Base-by-base conservation (phyloP, 2,888 invertebrate species). In the Acleris holmiana region DNA sequence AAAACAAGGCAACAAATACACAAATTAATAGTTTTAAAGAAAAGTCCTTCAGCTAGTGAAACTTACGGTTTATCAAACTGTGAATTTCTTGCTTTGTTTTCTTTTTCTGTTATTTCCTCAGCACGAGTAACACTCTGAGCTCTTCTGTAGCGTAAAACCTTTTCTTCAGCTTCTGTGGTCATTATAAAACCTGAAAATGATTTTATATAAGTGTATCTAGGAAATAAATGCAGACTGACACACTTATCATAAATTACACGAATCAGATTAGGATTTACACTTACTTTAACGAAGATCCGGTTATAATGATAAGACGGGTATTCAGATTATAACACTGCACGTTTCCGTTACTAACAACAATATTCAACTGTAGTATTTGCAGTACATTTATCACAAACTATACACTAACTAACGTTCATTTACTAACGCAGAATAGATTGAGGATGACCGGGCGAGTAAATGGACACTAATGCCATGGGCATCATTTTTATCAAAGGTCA, bases 61-160 rank as follows among this genome's bases (percentile, higher is more conserved):
- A 94, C 96, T 95, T 92, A 98, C 98, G 98, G 97, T 91, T 95
- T 96, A 90, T 98, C 98, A 17, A 96, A 95, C 78, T 98, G 97
- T 21, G 94, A 94, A 84, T 94, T 95, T 69, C 98, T 93, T 54
- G 95, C 95, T 86, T 95, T 95, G 75, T 95, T 94, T 87, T 97
- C 97, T 73, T 96, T 95, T 76, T 95, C 95, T 69, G 95, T 94
- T 69, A 98, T 97, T 88, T 98, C 97, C 86, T 98, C 98, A 29
- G 98, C 98, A 69, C 96, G 94, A 6, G 97, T 97, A 41, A 97
- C 97, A 90, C 98, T 98, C 82, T 96, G 97, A 4, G 97, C 95
- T 76, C 97, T 93, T 76, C 97, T 93, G 73, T 94, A 94, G 41
- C 96, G 94, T 59, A 95, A 84, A 56, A 90, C 74, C 65, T 93